Percentiles rank a stretch among this genome's conserved stretches.
Evolutionary conservation across 2,797 vertebrate species (phyloP).

Genomic region (Crax fasciolata): DNA sequence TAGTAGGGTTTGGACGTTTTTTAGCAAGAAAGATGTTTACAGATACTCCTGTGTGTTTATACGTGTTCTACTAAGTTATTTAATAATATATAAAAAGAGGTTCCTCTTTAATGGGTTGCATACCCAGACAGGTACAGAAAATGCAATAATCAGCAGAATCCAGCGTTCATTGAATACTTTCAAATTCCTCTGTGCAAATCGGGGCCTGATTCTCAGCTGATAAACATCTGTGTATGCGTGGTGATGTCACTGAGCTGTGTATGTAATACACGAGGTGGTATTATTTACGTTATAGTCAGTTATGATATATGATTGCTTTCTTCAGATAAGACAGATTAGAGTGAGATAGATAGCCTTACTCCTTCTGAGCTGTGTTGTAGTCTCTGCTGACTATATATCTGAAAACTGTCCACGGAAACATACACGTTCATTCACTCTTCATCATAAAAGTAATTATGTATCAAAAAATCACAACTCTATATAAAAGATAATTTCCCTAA

Average conservation of each 20-base stretch:
- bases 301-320: not conserved
- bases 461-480: not conserved
- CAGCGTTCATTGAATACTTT: not conserved
- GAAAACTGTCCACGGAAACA: not conserved
- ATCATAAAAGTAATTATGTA: not conserved
- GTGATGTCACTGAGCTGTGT: not conserved
- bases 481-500: not conserved
- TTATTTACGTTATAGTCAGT: not conserved
- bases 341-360: not conserved
- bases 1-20: not conserved
- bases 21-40: not conserved
- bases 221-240: conserved; percentile 3
- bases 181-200: conserved; percentile 1
- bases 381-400: not conserved
- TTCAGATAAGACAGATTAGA: not conserved
- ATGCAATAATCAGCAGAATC: not conserved
- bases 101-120: not conserved
- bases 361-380: not conserved
- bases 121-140: not conserved
- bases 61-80: not conserved
- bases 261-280: not conserved
- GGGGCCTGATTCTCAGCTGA: conserved; percentile 4
- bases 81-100: not conserved
- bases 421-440: not conserved
- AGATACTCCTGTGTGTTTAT: not conserved